Percentiles rank a stretch among this genome's conserved stretches.
phyloP scores from a whole-genome alignment of 2,113 vertebrate species.

The Cottus gobio region DNA sequence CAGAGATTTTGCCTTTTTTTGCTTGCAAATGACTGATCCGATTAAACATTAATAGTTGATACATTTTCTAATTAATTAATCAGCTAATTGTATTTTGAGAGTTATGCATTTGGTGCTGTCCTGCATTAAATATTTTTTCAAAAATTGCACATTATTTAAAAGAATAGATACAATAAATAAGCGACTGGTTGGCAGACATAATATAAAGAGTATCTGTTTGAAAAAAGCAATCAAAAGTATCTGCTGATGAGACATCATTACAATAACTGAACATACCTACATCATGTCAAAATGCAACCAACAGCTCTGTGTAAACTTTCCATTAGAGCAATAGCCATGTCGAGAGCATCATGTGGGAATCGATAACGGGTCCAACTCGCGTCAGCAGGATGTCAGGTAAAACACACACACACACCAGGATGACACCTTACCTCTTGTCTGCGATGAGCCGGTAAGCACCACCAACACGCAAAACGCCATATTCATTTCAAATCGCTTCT shows the following conservation, averaged over 20 bases:
- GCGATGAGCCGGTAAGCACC: slow-evolving; percentile 61
- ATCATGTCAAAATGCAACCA: not conserved
- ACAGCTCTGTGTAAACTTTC: not conserved
- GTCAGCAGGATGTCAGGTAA: slow-evolving; percentile 33
- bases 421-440: slow-evolving; percentile 64
- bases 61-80: not conserved
- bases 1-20: not conserved
- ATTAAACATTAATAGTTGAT: not conserved
- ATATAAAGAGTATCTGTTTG: too few species aligned
- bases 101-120: not conserved
- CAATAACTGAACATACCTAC: not conserved
- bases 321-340: not conserved
- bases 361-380: slow-evolving; percentile 23
- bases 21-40: not conserved
- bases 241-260: not conserved
- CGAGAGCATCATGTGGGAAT: slow-evolving; percentile 42
- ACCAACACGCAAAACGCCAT: slow-evolving; percentile 57
- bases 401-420: not conserved
- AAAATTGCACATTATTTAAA: not conserved
- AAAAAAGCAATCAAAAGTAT: not conserved
- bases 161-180: not conserved
- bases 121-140: not conserved
- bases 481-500: slow-evolving; percentile 62
- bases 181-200: not conserved
- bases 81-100: not conserved